Conservation (phyloP, 2,888 invertebrate species). For the Sinodicranocentrus sp. region DNA sequence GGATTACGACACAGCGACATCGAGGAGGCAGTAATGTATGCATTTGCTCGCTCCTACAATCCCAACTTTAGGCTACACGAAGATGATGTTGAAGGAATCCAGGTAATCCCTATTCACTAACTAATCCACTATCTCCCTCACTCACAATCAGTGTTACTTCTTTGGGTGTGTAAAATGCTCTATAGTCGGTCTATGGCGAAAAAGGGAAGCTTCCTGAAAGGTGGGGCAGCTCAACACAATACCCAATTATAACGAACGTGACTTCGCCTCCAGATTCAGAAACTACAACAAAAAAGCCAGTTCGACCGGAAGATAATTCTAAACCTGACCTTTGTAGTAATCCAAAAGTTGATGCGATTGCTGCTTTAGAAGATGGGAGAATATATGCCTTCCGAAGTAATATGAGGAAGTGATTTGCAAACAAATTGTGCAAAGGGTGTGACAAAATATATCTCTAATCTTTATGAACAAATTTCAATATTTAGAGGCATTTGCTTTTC, state of each 20-base stretch:
- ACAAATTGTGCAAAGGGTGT: too few relatives aligned
- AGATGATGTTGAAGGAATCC: slow-evolving; percentile 67
- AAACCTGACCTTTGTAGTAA: slow-evolving; percentile 65
- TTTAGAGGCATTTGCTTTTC: too few relatives aligned
- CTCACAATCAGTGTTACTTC: too few relatives aligned
- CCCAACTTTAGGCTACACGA: slow-evolving; percentile 64
- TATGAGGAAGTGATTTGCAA: too few relatives aligned
- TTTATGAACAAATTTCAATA: too few relatives aligned
- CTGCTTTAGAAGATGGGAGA: slow-evolving; percentile 61
- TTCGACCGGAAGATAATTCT: slow-evolving; percentile 22
- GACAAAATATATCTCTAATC: too few relatives aligned
- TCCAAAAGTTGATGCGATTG: slow-evolving; percentile 67
- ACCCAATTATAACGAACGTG: slow-evolving; percentile 48
- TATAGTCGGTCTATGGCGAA: slow-evolving; percentile 62
- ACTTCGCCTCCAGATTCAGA: background rate
- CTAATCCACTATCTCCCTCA: too few relatives aligned
- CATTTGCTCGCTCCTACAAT: slow-evolving; percentile 54
- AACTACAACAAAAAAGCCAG: slow-evolving; percentile 20
- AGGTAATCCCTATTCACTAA: slow-evolving; percentile 6
- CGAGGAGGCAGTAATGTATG: slow-evolving; percentile 67
- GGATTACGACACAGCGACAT: slow-evolving; percentile 66
- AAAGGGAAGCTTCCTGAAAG: slow-evolving; percentile 46
- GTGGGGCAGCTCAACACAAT: slow-evolving; percentile 19
- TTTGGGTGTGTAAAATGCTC: too few relatives aligned
- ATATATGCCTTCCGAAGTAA: slow-evolving; percentile 70